Evolutionary conservation across 2,113 vertebrate species (phyloP).

Genomic region (Oryzias curvinotus): DNA sequence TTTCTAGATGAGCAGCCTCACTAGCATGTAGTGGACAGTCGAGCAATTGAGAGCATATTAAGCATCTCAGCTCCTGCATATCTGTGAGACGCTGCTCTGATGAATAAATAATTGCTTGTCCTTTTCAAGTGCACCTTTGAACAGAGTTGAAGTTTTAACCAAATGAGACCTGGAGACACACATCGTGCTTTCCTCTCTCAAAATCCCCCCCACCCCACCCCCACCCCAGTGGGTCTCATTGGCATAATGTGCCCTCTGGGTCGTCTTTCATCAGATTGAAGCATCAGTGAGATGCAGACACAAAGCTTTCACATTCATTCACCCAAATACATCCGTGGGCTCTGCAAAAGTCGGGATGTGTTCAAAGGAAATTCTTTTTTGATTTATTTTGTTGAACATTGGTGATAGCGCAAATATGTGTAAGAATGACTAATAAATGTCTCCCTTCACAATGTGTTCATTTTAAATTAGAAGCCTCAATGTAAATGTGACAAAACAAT

Average conservation of each 20-base stretch:
- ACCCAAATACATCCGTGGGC: constrained; percentile 11
- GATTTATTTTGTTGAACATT: constrained; percentile 1
- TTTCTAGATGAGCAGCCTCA: constrained; percentile 37
- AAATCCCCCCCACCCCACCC: constrained; percentile 7
- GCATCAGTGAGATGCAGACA: constrained; percentile 49
- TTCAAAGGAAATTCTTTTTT: constrained; percentile 16
- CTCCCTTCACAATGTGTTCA: too few species aligned
- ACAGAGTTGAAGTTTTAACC: constrained; percentile 62
- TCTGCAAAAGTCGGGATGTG: background rate
- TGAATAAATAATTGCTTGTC: constrained; percentile 67
- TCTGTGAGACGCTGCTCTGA: constrained; percentile 53
- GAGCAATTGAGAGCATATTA: constrained; percentile 50
- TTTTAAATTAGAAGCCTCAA: too few species aligned
- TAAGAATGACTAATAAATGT: too few species aligned
- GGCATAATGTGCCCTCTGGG: constrained; percentile 49
- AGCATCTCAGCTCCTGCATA: constrained; percentile 40
- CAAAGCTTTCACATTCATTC: constrained; percentile 51
- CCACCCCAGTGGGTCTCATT: background rate
- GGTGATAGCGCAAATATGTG: too few species aligned
- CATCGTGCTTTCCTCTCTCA: constrained; percentile 24
- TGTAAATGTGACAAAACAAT: too few species aligned
- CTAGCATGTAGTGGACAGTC: constrained; percentile 20
- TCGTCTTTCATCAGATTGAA: constrained; percentile 47
- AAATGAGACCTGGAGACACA: constrained; percentile 49
- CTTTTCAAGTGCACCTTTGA: constrained; percentile 69